Evolutionary conservation across 2,113 vertebrate species (phyloP).

Genomic region (Elephas maximus): DNA sequence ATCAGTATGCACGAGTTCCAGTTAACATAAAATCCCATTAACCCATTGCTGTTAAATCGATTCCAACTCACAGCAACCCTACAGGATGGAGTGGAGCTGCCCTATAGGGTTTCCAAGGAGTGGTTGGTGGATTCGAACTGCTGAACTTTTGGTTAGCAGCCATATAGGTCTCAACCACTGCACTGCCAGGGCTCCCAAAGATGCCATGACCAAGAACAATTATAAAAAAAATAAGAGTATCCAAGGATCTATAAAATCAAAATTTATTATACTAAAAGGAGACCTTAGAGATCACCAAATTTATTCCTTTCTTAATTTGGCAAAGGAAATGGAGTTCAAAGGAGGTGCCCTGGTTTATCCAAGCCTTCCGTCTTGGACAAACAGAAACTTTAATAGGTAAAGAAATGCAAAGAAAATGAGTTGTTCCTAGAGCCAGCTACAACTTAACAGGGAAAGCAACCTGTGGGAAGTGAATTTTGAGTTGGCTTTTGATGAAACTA

Average conservation of each 20-base stretch:
- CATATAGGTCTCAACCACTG: too few relatives aligned
- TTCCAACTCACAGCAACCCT: too few relatives aligned
- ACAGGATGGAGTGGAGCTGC: too few relatives aligned
- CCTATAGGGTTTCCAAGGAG: too few relatives aligned
- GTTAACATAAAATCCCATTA: neutral
- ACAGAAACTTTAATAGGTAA: slow-evolving; percentile 19
- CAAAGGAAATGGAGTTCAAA: neutral
- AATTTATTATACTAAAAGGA: neutral
- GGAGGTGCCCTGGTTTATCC: neutral
- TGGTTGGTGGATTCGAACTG: too few relatives aligned
- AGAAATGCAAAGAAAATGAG: neutral
- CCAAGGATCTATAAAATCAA: neutral
- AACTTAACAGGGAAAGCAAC: slow-evolving; percentile 33
- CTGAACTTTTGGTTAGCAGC: too few relatives aligned
- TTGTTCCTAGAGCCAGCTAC: neutral
- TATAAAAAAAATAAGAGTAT: neutral
- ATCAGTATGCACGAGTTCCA: neutral
- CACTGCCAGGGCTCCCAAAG: neutral
- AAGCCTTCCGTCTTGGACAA: neutral
- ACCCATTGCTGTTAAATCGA: too few relatives aligned
- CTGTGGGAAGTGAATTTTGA: slow-evolving; percentile 29
- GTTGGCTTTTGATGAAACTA: slow-evolving; percentile 52
- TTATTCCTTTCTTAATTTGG: neutral
- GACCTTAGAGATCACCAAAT: neutral
- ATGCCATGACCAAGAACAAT: neutral